Conservation (phyloP, 2,113 vertebrate genomes). For the Coptodon rendalli region DNA sequence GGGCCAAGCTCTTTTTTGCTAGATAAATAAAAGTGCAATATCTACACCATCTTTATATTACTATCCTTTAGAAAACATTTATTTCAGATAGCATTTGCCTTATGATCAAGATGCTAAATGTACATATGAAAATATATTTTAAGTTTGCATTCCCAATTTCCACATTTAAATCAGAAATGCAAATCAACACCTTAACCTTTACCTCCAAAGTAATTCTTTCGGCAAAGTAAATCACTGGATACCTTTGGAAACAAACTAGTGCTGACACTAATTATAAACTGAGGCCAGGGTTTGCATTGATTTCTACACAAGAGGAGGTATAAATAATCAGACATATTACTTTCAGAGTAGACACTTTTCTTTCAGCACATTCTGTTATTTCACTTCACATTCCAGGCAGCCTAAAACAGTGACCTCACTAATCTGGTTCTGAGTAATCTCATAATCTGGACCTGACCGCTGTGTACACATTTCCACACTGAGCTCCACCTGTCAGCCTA, state of each 20-base stretch:
- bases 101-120: not conserved
- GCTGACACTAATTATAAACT: not conserved
- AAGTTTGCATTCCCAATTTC: not conserved
- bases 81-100: not conserved
- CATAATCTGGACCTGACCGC: slow-evolving; percentile 38
- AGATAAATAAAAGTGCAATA: not conserved
- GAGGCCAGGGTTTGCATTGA: not conserved
- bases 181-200: not conserved
- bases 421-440: slow-evolving; percentile 49
- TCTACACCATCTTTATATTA: not conserved
- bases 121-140: not conserved
- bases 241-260: not conserved
- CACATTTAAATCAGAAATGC: not conserved
- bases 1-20: not conserved
- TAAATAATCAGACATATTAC: not conserved
- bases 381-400: not conserved
- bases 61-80: not conserved
- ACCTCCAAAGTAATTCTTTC: not conserved
- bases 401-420: slow-evolving; percentile 7
- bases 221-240: not conserved
- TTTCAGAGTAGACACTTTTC: not conserved
- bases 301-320: not conserved
- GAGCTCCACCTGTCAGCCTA: slow-evolving; percentile 15
- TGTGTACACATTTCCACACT: not conserved
- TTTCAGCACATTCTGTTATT: not conserved